Evolutionary conservation across 2,113 vertebrate genomes (phyloP).

Genomic region (Procavia capensis): DNA sequence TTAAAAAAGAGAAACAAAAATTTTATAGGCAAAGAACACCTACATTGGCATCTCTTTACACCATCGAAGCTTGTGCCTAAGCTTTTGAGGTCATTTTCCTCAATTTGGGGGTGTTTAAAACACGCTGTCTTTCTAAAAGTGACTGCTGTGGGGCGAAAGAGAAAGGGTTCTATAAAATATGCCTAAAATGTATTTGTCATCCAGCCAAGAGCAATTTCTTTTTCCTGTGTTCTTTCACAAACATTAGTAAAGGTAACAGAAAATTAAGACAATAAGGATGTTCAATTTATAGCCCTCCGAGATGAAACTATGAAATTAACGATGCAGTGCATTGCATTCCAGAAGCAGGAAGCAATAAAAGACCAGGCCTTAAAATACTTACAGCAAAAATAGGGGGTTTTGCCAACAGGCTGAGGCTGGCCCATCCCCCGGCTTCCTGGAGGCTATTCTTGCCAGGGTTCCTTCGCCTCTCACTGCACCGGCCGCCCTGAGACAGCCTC

Average conservation of each 20-base stretch:
- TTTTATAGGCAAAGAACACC: background rate
- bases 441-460: background rate
- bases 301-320: slow-evolving; percentile 34
- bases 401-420: background rate
- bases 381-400: background rate
- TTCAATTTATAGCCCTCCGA: slow-evolving; percentile 39
- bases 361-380: background rate
- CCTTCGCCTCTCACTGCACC: background rate
- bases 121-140: background rate
- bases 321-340: background rate
- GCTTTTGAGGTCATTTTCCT: background rate
- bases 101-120: background rate
- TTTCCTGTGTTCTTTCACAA: slow-evolving; percentile 3
- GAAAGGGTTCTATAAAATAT: background rate
- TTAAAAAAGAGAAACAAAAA: background rate
- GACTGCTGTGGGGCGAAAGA: background rate
- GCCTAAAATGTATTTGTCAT: background rate
- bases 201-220: background rate
- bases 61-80: background rate
- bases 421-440: background rate
- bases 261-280: slow-evolving; percentile 57
- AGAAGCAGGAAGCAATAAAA: background rate
- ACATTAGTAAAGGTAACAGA: slow-evolving; percentile 56
- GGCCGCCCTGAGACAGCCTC: background rate
- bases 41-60: background rate